Evolutionary conservation across 2,113 vertebrate genomes (phyloP).

Genomic region (Amblyopsis rosae): DNA sequence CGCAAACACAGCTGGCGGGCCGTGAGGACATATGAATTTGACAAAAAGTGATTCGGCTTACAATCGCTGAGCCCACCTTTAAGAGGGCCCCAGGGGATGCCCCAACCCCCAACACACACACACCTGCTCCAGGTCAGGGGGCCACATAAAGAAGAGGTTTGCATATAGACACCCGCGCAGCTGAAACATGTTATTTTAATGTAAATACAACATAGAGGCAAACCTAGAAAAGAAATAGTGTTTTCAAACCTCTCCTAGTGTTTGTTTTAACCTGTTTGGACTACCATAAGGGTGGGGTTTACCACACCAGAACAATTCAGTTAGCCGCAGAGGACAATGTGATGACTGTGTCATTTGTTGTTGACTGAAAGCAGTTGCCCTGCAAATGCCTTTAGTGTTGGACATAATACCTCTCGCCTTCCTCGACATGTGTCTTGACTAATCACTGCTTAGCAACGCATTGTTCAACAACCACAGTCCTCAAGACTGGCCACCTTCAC

Average conservation of each 20-base stretch:
- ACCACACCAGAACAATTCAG: slow-evolving; percentile 55
- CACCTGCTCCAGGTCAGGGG: slow-evolving; percentile 20
- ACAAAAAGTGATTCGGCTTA: no score
- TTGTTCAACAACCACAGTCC: no score
- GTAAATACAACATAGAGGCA: slow-evolving; percentile 44
- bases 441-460: neutral
- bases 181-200: slow-evolving; percentile 22
- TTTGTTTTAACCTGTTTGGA: slow-evolving; percentile 58
- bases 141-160: neutral
- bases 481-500: no score
- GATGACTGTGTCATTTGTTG: slow-evolving; percentile 13
- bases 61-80: no score
- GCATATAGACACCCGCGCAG: slow-evolving; percentile 24
- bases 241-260: slow-evolving; percentile 46
- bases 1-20: no score
- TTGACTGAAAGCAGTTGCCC: neutral
- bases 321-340: slow-evolving; percentile 47
- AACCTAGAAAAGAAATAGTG: slow-evolving; percentile 47
- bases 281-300: slow-evolving; percentile 49
- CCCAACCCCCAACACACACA: neutral
- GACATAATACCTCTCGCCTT: no score
- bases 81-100: no score
- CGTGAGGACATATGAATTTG: no score
- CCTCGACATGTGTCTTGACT: neutral
- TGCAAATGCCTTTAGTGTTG: no score